Conservation (phyloP, 2,888 invertebrate species). For the Aphodius sticticus region DNA sequence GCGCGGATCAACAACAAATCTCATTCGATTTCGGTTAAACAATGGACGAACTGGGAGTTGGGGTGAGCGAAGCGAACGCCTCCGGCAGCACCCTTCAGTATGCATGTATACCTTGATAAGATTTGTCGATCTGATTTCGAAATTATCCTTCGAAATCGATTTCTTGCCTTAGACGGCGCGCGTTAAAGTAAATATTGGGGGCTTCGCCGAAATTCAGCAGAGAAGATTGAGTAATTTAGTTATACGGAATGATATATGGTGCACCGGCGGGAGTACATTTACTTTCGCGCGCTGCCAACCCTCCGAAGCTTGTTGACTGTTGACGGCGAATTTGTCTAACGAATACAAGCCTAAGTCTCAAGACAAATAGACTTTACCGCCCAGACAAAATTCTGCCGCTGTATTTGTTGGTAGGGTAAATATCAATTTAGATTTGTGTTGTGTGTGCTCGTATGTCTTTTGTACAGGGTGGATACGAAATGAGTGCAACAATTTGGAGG, state of each 20-base stretch:
- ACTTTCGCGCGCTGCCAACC: not conserved
- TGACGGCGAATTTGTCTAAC: not conserved
- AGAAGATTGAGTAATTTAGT: conserved; percentile 4
- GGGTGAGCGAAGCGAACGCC: not conserved
- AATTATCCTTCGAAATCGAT: not conserved
- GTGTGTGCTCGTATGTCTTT: too few relatives aligned
- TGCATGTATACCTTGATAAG: not conserved
- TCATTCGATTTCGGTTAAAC: not conserved
- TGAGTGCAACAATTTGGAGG: too few relatives aligned
- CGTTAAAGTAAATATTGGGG: conserved; percentile 4
- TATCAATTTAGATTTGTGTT: not conserved
- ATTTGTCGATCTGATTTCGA: not conserved
- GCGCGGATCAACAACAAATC: not conserved
- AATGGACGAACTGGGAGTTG: not conserved
- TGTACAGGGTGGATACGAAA: too few relatives aligned
- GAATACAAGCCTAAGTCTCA: not conserved
- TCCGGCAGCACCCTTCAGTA: not conserved
- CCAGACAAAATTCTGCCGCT: not conserved
- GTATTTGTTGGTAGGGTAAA: not conserved
- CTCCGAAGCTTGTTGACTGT: not conserved
- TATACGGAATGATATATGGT: not conserved
- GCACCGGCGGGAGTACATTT: not conserved
- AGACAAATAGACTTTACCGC: not conserved
- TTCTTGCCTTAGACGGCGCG: not conserved
- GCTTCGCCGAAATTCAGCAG: not conserved